These are phyloP conservation scores for Tragelaphus imberbis DNA, from an alignment of 2,113 vertebrate genomes.

Conservation along the genomic window DNA sequence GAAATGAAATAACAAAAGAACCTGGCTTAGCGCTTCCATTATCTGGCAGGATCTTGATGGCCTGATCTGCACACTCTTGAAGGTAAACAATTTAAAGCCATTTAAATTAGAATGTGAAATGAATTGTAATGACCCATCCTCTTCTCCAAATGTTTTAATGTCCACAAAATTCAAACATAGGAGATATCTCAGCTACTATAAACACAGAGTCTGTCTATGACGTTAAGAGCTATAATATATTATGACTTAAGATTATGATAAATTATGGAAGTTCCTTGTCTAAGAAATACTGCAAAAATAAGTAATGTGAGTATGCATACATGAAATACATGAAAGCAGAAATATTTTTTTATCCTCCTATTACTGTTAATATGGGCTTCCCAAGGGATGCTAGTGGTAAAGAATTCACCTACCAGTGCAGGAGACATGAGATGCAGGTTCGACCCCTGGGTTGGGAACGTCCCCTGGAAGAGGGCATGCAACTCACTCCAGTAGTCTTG, in stretches of 20 bases:
- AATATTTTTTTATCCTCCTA: neutral
- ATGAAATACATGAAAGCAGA: neutral
- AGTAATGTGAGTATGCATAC: neutral
- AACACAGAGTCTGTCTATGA: neutral
- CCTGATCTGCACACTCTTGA: neutral
- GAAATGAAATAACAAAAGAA: slow-evolving; percentile 11
- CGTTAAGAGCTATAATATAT: neutral
- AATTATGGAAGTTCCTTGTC: neutral
- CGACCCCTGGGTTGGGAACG: neutral
- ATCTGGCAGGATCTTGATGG: neutral
- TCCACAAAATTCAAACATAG: neutral
- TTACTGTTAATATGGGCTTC: neutral
- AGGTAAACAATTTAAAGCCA: slow-evolving; percentile 41
- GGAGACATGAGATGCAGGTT: neutral
- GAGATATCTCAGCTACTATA: neutral
- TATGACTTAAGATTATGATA: neutral
- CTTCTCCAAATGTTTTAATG: neutral
- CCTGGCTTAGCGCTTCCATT: neutral
- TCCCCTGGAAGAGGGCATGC: neutral
- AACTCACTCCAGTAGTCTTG: neutral
- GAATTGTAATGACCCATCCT: slow-evolving; percentile 20
- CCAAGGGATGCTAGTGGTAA: neutral
- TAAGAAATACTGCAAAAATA: neutral
- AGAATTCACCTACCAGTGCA: neutral
- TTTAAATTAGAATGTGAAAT: slow-evolving; percentile 38